A percentile compares a stretch with the other conserved stretches of the same genome.
phyloP scores from a whole-genome alignment of 2,113 vertebrate species.

The Nansenia antarctica region DNA sequence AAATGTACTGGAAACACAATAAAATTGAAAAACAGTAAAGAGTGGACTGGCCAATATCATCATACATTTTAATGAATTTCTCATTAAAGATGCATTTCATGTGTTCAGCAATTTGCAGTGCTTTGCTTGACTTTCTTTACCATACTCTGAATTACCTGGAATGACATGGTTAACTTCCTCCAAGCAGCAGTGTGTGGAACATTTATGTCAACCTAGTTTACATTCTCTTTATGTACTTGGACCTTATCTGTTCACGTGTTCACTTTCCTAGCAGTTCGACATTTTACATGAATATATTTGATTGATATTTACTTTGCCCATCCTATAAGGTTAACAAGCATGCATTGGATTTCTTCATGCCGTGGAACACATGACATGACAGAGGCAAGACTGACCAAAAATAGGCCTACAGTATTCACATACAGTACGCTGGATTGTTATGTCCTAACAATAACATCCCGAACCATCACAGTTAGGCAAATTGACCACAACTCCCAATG shows the following conservation, averaged over 20 bases:
- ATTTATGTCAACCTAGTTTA: background rate
- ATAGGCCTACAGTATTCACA: too few species aligned
- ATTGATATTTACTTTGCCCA: too few species aligned
- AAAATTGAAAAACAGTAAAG: slow-evolving; percentile 73
- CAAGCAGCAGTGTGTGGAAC: background rate
- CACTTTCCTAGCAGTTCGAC: background rate
- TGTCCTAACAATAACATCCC: too few species aligned
- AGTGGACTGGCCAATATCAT: slow-evolving; percentile 39
- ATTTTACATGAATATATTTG: too few species aligned
- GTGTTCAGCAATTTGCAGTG: slow-evolving; percentile 46
- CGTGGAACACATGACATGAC: too few species aligned
- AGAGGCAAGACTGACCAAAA: too few species aligned
- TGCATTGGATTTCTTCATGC: too few species aligned
- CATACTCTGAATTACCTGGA: slow-evolving; percentile 8
- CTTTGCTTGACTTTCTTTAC: slow-evolving; percentile 33
- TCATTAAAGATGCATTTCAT: slow-evolving; percentile 67
- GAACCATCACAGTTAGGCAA: too few species aligned
- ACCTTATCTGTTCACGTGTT: background rate
- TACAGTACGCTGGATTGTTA: too few species aligned
- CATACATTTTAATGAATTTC: slow-evolving; percentile 65
- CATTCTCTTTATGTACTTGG: background rate
- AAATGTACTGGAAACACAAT: slow-evolving; percentile 74
- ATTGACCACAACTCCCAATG: too few species aligned
- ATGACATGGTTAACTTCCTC: slow-evolving; percentile 1
- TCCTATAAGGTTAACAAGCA: too few species aligned